These are phyloP conservation scores for Drosophila prosaltans DNA, from an alignment of 1,140 invertebrate genomes.

Conservation along the genomic window DNA sequence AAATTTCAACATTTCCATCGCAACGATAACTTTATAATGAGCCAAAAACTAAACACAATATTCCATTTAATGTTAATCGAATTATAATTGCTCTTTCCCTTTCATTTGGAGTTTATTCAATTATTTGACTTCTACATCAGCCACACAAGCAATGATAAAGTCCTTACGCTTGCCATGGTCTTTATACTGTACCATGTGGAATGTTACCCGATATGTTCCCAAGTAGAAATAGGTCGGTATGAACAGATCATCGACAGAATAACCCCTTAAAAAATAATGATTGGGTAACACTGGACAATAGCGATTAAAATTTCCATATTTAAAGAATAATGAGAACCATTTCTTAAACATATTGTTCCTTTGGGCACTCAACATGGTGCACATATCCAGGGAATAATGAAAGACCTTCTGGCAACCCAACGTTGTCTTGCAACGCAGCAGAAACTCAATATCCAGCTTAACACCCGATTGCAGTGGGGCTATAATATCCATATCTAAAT, in stretches of 20 bases:
- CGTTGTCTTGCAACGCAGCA: conserved; percentile 24
- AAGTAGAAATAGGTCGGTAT: conserved; percentile 26
- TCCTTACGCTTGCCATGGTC: background rate
- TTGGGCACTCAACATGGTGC: conserved; percentile 23
- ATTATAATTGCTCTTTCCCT: conserved; percentile 20
- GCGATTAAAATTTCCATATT: conserved; percentile 34
- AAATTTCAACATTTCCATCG: conserved; percentile 34
- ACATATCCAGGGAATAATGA: conserved; percentile 43
- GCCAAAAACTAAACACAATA: background rate
- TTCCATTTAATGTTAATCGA: conserved; percentile 6
- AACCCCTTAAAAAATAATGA: conserved; percentile 28
- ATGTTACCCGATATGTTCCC: conserved; percentile 32
- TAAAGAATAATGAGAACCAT: conserved; percentile 29
- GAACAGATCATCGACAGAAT: conserved; percentile 1
- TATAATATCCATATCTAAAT: conserved; percentile 31
- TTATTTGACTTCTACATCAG: conserved; percentile 35
- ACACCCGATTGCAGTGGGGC: conserved; percentile 24
- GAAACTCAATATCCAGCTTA: conserved; percentile 32
- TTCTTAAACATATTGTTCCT: conserved; percentile 49
- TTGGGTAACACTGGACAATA: conserved; percentile 28
- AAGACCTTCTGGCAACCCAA: conserved; percentile 40
- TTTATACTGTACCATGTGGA: conserved; percentile 17
- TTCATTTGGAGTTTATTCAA: background rate
- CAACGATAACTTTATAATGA: conserved; percentile 28
- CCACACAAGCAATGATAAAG: conserved; percentile 24